phyloP scores from a whole-genome alignment of 2,797 vertebrate genomes.

The Nyctalus aviator region DNA sequence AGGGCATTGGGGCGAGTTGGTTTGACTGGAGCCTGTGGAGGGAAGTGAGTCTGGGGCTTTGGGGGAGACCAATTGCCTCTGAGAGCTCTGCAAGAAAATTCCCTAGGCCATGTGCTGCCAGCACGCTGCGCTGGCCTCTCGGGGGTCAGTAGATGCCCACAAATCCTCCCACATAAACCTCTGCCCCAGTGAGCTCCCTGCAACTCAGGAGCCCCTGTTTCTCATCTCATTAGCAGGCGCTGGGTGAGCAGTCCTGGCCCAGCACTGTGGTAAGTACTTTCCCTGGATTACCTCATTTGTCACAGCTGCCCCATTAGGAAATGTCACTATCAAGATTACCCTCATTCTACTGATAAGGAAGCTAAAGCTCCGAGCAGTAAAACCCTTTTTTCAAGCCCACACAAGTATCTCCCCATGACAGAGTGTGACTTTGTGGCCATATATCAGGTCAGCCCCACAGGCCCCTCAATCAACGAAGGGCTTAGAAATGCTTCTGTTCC shows the following conservation, averaged over 20 bases:
- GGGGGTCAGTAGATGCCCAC: neutral
- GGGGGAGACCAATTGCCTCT: neutral
- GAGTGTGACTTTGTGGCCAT: neutral
- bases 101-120: rapidly evolving
- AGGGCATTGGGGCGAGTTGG: neutral
- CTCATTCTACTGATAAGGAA: neutral
- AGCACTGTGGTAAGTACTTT: neutral
- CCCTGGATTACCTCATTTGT: neutral
- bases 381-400: neutral
- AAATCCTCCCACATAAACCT: too few relatives aligned
- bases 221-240: too few relatives aligned
- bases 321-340: neutral
- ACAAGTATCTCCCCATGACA: neutral
- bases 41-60: neutral
- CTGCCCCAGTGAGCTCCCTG: neutral
- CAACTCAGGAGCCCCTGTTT: neutral
- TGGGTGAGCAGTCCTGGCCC: too few relatives aligned
- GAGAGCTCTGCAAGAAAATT: neutral
- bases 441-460: neutral
- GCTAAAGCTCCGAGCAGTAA: neutral
- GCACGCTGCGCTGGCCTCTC: rapidly evolving
- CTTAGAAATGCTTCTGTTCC: neutral
- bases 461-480: neutral
- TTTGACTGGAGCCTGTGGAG: neutral
- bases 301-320: neutral